A percentile compares a stretch with the other conserved stretches of the same genome.
phyloP scores from a whole-genome alignment of 2,888 invertebrate genomes.

The Barypeithes pellucidus region DNA sequence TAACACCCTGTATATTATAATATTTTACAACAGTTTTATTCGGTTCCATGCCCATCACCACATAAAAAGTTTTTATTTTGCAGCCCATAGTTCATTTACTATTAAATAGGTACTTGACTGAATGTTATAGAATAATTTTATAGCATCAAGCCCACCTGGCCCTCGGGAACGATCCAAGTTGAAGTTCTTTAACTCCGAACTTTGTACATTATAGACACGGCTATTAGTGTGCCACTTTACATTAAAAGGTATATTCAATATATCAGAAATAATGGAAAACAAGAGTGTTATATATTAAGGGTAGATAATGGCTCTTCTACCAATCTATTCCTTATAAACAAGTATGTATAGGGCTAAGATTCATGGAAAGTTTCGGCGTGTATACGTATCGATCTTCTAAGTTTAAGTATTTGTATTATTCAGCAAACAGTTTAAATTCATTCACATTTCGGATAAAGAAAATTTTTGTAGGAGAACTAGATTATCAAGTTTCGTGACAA shows the following conservation, averaged over 20 bases:
- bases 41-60: too few species aligned
- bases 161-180: constrained; percentile 41
- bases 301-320: constrained; percentile 20
- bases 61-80: too few species aligned
- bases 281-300: constrained; percentile 17
- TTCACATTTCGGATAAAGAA: neutral
- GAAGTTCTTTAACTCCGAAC: constrained; percentile 44
- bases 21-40: too few species aligned
- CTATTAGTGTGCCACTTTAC: constrained; percentile 40
- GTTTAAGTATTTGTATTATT: constrained; percentile 5
- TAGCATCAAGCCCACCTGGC: constrained; percentile 41
- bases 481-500: too few species aligned
- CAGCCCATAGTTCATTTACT: neutral
- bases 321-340: constrained; percentile 14
- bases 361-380: neutral
- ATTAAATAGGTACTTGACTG: constrained; percentile 7
- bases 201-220: constrained; percentile 42
- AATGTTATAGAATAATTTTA: constrained; percentile 31
- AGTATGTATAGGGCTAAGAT: constrained; percentile 4
- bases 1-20: too few species aligned
- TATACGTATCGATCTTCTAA: too few species aligned
- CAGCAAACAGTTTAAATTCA: neutral
- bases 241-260: constrained; percentile 38
- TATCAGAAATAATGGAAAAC: constrained; percentile 34
- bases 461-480: neutral